These are phyloP conservation scores for Cynodonichthys magdalenae DNA, from an alignment of 2,797 vertebrate species.

Conservation along the genomic window DNA sequence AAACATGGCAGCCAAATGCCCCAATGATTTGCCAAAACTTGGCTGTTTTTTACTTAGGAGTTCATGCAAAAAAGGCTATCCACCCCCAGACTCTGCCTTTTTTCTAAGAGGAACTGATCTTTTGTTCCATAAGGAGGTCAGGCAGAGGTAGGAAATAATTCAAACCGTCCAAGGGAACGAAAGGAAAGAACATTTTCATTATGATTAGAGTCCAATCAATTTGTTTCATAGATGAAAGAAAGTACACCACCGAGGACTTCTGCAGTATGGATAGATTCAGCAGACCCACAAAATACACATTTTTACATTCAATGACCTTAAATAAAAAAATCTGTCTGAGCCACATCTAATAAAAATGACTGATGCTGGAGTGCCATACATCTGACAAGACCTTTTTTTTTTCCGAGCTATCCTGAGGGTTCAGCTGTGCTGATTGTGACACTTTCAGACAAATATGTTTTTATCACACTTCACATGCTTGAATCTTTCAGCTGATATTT, in stretches of 20 bases:
- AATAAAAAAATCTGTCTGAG: constrained; percentile 55
- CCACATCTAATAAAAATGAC: constrained; percentile 65
- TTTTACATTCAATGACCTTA: constrained; percentile 64
- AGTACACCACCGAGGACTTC: constrained; percentile 2
- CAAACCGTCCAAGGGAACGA: constrained; percentile 9
- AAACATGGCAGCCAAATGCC: constrained; percentile 45
- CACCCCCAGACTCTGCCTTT: constrained; percentile 27
- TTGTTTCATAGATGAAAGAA: constrained; percentile 38
- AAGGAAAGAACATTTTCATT: constrained; percentile 20
- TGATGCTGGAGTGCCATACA: constrained; percentile 45
- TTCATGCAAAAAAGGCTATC: constrained; percentile 40
- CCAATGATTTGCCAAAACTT: constrained; percentile 47
- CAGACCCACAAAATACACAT: constrained; percentile 45
- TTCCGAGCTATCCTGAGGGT: constrained; percentile 46
- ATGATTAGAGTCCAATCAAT: constrained; percentile 43
- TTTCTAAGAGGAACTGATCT: constrained; percentile 15
- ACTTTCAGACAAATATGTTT: constrained; percentile 71
- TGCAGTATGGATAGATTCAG: constrained; percentile 30
- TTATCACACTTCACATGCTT: constrained; percentile 66
- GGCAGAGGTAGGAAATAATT: constrained; percentile 39
- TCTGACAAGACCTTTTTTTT: constrained; percentile 51
- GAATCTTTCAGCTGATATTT: constrained; percentile 73
- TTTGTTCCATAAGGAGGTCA: constrained; percentile 42
- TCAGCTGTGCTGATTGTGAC: constrained; percentile 65
- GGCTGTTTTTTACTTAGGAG: constrained; percentile 37